Conservation (phyloP, 2,888 invertebrate genomes). For the Melanostoma mellinum region DNA sequence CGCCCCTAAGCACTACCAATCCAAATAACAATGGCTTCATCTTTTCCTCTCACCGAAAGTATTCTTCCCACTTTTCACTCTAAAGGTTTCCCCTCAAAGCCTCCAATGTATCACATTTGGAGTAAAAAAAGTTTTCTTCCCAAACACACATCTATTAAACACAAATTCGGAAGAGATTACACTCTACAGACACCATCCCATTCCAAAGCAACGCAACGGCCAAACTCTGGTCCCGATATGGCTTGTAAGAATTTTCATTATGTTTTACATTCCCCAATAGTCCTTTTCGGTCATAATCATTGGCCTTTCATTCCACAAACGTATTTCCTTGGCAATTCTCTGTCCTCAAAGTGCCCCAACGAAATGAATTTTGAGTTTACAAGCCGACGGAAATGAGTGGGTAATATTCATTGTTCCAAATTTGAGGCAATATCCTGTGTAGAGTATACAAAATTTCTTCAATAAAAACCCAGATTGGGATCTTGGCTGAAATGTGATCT, state of each 20-base stretch:
- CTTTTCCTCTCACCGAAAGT: slow-evolving; percentile 9
- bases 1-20: not conserved
- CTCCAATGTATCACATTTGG: not conserved
- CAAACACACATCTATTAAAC: slow-evolving; percentile 46
- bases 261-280: slow-evolving; percentile 66
- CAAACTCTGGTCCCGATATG: slow-evolving; percentile 22
- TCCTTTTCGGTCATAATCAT: slow-evolving; percentile 61
- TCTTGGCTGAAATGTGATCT: slow-evolving; percentile 47
- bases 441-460: slow-evolving; percentile 62
- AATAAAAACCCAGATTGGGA: slow-evolving; percentile 63
- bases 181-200: not conserved
- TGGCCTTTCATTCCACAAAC: slow-evolving; percentile 42
- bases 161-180: slow-evolving; percentile 67
- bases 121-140: slow-evolving; percentile 5
- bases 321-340: slow-evolving; percentile 59
- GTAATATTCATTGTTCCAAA: slow-evolving; percentile 63
- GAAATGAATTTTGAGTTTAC: slow-evolving; percentile 45
- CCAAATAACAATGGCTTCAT: slow-evolving; percentile 25
- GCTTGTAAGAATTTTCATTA: slow-evolving; percentile 61
- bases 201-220: slow-evolving; percentile 9
- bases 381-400: slow-evolving; percentile 44
- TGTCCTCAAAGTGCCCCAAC: slow-evolving; percentile 53
- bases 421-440: slow-evolving; percentile 65
- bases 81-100: not conserved
- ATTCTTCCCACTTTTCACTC: not conserved